Evolutionary conservation across 23 tunicate genomes (phyloP).

Genomic region (Phallusia fumigata): DNA sequence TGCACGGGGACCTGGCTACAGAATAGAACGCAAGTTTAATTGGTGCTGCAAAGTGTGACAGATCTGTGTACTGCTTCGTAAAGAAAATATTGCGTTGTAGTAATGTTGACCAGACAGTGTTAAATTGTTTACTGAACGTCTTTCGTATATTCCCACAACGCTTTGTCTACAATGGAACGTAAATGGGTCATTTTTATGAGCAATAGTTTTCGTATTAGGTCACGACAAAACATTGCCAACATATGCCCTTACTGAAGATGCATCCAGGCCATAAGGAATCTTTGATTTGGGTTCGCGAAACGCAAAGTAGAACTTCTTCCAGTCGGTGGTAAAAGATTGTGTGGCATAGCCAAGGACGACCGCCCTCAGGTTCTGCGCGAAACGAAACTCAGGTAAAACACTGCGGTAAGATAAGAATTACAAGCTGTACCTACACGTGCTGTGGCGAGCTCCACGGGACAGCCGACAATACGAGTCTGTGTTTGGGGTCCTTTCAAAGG

Average conservation of each 20-base stretch:
- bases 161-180: too few relatives aligned
- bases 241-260: constrained; percentile 40
- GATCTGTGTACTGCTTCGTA: too few relatives aligned
- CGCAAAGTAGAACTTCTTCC: constrained; percentile 65
- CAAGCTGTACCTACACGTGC: constrained; percentile 40
- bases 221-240: too few relatives aligned
- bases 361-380: constrained; percentile 37
- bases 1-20: constrained; percentile 85
- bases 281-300: constrained; percentile 65
- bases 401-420: too few relatives aligned
- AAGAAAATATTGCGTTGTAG: too few relatives aligned
- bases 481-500: constrained; percentile 38
- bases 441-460: constrained; percentile 43
- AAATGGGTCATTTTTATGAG: too few relatives aligned
- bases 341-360: constrained; percentile 56
- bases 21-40: neutral
- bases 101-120: too few relatives aligned
- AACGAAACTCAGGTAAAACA: neutral
- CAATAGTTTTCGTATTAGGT: too few relatives aligned
- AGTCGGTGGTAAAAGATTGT: constrained; percentile 76
- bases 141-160: too few relatives aligned
- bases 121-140: too few relatives aligned
- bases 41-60: too few relatives aligned
- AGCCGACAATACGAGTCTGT: constrained; percentile 29
- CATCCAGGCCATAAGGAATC: constrained; percentile 77